These are phyloP conservation scores for Calameuta filiformis DNA, from an alignment of 2,888 invertebrate genomes.

Conservation along the genomic window DNA sequence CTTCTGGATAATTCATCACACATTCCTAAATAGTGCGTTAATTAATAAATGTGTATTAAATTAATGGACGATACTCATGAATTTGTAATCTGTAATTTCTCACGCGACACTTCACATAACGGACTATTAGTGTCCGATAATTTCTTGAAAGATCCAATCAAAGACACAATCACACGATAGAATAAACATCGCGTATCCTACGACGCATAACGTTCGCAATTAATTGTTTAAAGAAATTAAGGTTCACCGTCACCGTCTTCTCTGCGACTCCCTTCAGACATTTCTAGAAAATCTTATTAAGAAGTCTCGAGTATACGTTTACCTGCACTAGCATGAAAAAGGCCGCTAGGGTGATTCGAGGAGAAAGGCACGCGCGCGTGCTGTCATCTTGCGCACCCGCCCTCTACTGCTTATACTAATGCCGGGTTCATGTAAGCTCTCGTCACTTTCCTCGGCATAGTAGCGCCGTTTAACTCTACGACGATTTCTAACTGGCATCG, in stretches of 20 bases:
- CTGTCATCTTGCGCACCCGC: constrained; percentile 84
- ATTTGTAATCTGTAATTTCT: background rate
- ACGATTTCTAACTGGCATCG: constrained; percentile 52
- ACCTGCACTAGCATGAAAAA: constrained; percentile 36
- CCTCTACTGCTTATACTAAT: constrained; percentile 83
- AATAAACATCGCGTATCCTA: background rate
- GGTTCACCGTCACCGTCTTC: background rate
- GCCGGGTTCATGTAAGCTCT: constrained; percentile 56
- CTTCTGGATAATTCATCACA: background rate
- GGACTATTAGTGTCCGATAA: background rate
- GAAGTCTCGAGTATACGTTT: constrained; percentile 8
- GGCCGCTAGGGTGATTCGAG: constrained; percentile 63
- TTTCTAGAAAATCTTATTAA: background rate
- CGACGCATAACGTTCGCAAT: background rate
- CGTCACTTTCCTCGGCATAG: constrained; percentile 64
- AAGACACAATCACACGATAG: background rate
- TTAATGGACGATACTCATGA: background rate
- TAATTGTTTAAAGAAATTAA: background rate
- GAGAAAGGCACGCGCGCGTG: constrained; percentile 78
- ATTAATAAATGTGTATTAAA: background rate
- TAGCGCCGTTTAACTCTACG: constrained; percentile 55
- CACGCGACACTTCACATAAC: background rate
- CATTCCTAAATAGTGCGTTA: background rate
- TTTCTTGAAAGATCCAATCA: background rate
- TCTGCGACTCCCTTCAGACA: background rate